Conservation (phyloP, 1,140 invertebrate genomes). For the Phthorimaea operculella region DNA sequence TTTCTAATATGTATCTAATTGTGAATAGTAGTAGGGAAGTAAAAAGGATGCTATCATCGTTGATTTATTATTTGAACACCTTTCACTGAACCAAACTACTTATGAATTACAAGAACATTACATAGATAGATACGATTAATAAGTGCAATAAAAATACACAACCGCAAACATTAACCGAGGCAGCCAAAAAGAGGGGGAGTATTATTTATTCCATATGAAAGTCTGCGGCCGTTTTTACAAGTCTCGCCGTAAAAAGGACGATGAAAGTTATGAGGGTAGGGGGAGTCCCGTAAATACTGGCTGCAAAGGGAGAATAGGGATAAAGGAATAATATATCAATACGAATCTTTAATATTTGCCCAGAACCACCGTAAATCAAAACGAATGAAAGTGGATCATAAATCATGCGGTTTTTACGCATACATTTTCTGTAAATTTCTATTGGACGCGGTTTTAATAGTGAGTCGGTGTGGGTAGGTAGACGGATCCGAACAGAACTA, state of each 20-base stretch:
- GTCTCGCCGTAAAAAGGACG: slow-evolving; percentile 53
- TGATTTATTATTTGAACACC: too few species aligned
- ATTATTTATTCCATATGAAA: slow-evolving; percentile 43
- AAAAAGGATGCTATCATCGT: too few species aligned
- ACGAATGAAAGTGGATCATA: slow-evolving; percentile 58
- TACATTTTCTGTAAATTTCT: slow-evolving; percentile 24
- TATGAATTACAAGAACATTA: too few species aligned
- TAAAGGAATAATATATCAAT: slow-evolving; percentile 68
- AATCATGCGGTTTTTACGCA: slow-evolving; percentile 46
- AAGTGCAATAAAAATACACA: neutral
- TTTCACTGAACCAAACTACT: too few species aligned
- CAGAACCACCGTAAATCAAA: slow-evolving; percentile 60
- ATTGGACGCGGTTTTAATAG: slow-evolving; percentile 1
- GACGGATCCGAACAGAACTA: too few species aligned
- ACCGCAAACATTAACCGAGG: neutral
- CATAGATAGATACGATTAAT: too few species aligned
- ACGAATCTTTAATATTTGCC: slow-evolving; percentile 66
- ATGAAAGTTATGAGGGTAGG: slow-evolving; percentile 61
- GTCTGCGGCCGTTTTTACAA: slow-evolving; percentile 47
- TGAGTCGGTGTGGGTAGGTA: too few species aligned
- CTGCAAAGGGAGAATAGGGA: slow-evolving; percentile 57
- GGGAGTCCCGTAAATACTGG: slow-evolving; percentile 55
- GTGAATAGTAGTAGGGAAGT: too few species aligned
- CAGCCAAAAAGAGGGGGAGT: neutral
- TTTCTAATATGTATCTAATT: too few species aligned